Evolutionary conservation across 35 echinoderm and acorn worm genomes (phyloP), one percentile per base, ranked within the genome.

Genomic region (Amphiura filiformis): DNA sequence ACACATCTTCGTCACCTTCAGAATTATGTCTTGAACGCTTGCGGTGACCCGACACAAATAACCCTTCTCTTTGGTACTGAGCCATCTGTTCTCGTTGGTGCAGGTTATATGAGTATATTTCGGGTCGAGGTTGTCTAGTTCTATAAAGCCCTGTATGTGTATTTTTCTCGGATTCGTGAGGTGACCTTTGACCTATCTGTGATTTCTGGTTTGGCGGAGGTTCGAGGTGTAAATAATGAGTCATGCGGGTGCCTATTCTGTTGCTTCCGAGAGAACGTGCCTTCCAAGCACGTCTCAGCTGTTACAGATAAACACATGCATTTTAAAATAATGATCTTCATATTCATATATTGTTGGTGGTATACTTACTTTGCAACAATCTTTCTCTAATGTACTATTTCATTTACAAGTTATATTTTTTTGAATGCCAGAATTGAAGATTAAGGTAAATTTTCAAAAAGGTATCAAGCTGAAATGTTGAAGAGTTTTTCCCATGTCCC

Each of bases 221-320:
- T 52, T 97, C 84, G 31, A 97, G 91, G 79, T 97, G 91, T 1
- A 97, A 86, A 47, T 93, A 97, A 23, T 37, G 38, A 70, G 81
- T 87, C 42, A 87, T 76, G 36, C 80, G 57, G n/a, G n/a, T n/a
- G n/a, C n/a, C n/a, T n/a, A n/a, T n/a, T n/a, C n/a, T n/a, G 44
- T 52, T 52, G 44, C 7, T 52, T 11, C 44, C 44, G 7, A 52
- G 44, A 7, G 7, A 11, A 52, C 44, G 44, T 11, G 44, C 44
- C 20, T 20, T 52, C 44, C 44, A 52, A 11, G 44, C 7, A 52
- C 44, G 44, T 20, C 44, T 52, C 20, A 52, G 7, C 44, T 52
- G 44, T 52, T 52, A 20, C 20, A 52, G 44, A 20, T 52, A 52
- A 52, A 52, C 44, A 52, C 44, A 20, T 52, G 7, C 44, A 52